phyloP scores from a whole-genome alignment of 2,113 vertebrate genomes.

The Indri indri region DNA sequence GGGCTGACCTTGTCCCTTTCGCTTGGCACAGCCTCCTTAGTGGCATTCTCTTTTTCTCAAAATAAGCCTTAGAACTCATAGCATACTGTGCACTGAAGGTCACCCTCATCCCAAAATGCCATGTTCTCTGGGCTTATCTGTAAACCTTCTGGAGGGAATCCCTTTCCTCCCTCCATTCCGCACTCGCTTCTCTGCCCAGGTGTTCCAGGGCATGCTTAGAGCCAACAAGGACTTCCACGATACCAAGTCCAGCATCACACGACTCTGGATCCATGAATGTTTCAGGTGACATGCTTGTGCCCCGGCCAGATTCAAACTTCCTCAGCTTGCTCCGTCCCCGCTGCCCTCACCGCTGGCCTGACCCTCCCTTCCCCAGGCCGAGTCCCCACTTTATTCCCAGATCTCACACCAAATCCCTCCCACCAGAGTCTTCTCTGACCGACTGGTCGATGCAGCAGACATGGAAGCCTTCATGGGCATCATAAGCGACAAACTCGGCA shows the following conservation, averaged over 20 bases:
- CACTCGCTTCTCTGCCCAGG: conserved; percentile 75
- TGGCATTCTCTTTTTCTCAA: background rate
- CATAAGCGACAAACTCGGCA: conserved; percentile 88
- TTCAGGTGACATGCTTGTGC: conserved; percentile 85
- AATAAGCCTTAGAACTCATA: background rate
- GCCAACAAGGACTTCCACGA: conserved; percentile 91
- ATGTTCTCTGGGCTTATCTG: background rate
- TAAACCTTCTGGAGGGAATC: background rate
- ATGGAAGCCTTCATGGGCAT: conserved; percentile 87
- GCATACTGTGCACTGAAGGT: background rate
- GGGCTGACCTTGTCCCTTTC: background rate
- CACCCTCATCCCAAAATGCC: background rate
- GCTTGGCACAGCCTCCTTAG: background rate
- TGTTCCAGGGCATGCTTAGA: conserved; percentile 93
- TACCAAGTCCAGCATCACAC: conserved; percentile 87
- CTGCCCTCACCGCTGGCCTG: rapidly evolving
- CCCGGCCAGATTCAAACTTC: background rate
- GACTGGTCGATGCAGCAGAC: conserved; percentile 88
- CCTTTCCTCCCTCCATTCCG: background rate
- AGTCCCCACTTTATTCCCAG: background rate
- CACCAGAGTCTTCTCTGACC: conserved; percentile 92
- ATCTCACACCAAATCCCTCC: background rate
- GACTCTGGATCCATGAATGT: conserved; percentile 94
- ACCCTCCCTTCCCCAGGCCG: background rate
- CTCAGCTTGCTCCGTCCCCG: background rate